These are phyloP conservation scores for Takifugu bimaculatus DNA, from an alignment of 2,113 vertebrate species.

Conservation along the genomic window DNA sequence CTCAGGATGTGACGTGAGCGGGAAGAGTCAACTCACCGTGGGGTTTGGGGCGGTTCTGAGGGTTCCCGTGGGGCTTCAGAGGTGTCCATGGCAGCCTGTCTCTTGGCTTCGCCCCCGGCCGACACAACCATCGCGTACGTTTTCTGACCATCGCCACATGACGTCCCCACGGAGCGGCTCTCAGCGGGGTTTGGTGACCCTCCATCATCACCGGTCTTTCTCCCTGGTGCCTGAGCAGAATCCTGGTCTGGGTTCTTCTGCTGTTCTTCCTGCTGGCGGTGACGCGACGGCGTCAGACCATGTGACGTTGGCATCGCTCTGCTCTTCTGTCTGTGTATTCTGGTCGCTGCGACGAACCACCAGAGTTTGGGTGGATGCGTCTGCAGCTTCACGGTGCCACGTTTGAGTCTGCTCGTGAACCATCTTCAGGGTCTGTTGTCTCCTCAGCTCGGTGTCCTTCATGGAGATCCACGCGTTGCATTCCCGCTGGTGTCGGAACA, in stretches of 20 bases:
- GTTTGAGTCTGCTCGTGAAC: conserved; percentile 51
- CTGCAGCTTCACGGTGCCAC: fast-evolving
- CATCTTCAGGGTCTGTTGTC: not conserved
- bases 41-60: not conserved
- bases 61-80: not conserved
- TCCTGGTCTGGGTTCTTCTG: not conserved
- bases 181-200: not conserved
- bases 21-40: not conserved
- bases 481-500: not conserved
- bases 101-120: not conserved
- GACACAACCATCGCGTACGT: conserved; percentile 10
- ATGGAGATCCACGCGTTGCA: not conserved
- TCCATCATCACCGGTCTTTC: not conserved
- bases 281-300: not conserved
- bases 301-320: not conserved
- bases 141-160: not conserved
- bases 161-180: not conserved
- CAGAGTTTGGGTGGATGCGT: conserved; percentile 42
- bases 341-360: conserved; percentile 13
- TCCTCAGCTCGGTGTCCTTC: not conserved
- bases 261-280: not conserved
- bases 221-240: not conserved
- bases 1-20: no score
- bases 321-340: conserved; percentile 55
- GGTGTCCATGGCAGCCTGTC: not conserved